Evolutionary conservation across 2,113 vertebrate species (phyloP), one percentile per base, ranked within the genome.

Genomic region (Scalopus aquaticus): DNA sequence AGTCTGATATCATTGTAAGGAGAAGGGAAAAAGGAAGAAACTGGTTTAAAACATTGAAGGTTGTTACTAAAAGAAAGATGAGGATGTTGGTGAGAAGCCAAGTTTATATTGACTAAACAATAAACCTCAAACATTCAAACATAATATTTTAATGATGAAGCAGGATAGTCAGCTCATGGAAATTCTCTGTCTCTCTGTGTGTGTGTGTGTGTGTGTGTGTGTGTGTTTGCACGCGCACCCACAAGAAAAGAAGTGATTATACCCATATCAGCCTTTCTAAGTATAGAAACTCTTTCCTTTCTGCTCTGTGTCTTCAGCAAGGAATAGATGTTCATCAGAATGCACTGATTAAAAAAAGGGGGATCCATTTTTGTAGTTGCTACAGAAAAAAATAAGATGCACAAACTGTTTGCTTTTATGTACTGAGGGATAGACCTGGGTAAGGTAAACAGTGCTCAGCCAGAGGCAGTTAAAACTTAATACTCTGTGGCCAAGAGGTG

Each of bases 31-130:
- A 92, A 37, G 87, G 1, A 54, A 79, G 49, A 91, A 35, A 35
- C 22, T 81, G 39, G 30, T 65, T 65, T 60, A 72, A 60, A 67
- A 87, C 54, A 44, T 17, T 81, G 20, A 60, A 78, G 9, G 1
- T 56, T 94, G 39, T 82, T 82, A 54, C 54, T 79, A 62, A 72
- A 20, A 69, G n/a, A 42, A 96, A 94, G 37, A 94, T 20, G 30
- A 87, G 9, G 20, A 26, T 49, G 32, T 26, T 60, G 70, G 35
- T 76, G 39, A 84, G 19, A 72, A 88, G 30, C 30, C 44, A 77
- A 39, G 8, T 64, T 80, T 87, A 93, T 94, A 35, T 20, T 76
- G 58, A 30, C 12, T 88, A 32, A 42, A 77, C 37, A 11, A 20
- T 72, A 51, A 56, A 90, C 62, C 46, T 88, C 49, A 51, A 51